Conservation (phyloP, 2,888 invertebrate species). For the Melitaea athalia region DNA sequence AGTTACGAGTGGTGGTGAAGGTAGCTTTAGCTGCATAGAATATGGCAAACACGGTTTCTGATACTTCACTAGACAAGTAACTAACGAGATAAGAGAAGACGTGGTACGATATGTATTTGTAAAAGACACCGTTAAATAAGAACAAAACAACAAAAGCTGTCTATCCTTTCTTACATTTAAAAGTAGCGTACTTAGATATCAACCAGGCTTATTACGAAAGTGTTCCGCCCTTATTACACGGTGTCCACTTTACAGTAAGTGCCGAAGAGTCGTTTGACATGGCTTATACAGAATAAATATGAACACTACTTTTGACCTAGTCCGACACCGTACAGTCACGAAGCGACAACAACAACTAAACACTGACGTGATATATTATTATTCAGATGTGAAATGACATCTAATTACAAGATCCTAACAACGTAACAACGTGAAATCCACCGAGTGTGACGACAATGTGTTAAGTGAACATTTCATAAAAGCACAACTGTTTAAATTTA, state of each 20-base stretch:
- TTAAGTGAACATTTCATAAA: conserved; percentile 32
- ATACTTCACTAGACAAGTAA: conserved; percentile 42
- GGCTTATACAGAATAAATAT: conserved; percentile 56
- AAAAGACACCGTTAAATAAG: conserved; percentile 57
- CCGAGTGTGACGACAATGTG: conserved; percentile 21
- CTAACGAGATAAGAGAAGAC: conserved; percentile 61
- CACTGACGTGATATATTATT: conserved; percentile 57
- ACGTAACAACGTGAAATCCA: conserved; percentile 26
- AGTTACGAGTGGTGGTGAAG: conserved; percentile 11
- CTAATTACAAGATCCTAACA: conserved; percentile 45
- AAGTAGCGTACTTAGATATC: too few relatives aligned
- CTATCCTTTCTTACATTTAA: neutral
- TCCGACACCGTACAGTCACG: conserved; percentile 62
- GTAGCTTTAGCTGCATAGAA: conserved; percentile 5
- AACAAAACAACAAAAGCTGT: conserved; percentile 30
- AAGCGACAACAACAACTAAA: conserved; percentile 80
- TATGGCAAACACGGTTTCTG: conserved; percentile 24
- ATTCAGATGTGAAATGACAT: conserved; percentile 52
- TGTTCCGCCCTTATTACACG: conserved; percentile 50
- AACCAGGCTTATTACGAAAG: too few relatives aligned
- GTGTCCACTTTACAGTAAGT: conserved; percentile 53
- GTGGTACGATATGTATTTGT: conserved; percentile 75
- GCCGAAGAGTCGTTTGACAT: conserved; percentile 49
- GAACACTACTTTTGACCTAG: conserved; percentile 67
- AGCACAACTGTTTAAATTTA: conserved; percentile 31